Percentiles rank a stretch among this genome's conserved stretches.
Conservation (phyloP, 2,888 invertebrate genomes). For the Rhopalosiphum nymphaeae region DNA sequence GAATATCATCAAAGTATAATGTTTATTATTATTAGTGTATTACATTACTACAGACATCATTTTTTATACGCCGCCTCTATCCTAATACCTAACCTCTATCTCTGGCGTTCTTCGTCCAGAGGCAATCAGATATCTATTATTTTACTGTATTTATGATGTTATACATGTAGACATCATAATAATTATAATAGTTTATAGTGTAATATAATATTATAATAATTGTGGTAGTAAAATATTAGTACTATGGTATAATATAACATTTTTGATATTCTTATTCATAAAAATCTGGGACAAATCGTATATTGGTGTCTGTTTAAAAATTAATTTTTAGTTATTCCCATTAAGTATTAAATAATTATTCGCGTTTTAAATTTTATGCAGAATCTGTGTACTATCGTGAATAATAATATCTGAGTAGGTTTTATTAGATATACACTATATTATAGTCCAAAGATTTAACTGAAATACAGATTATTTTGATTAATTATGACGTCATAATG, state of each 20-base stretch:
- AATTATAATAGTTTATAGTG: too few relatives aligned
- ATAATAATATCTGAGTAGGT: background rate
- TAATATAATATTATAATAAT: too few relatives aligned
- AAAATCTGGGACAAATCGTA: background rate
- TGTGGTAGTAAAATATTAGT: too few relatives aligned
- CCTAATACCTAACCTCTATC: too few relatives aligned
- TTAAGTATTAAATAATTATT: background rate
- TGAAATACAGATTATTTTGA: background rate
- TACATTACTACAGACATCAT: background rate
- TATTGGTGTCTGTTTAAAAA: background rate
- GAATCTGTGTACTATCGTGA: background rate
- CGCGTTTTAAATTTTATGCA: background rate
- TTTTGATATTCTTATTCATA: background rate
- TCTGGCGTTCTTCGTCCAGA: too few relatives aligned
- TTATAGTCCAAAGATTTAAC: background rate
- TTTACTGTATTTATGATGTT: too few relatives aligned
- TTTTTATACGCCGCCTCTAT: too few relatives aligned
- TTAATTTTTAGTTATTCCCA: background rate
- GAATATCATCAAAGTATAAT: background rate
- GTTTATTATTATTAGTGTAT: background rate
- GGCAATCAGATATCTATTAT: too few relatives aligned
- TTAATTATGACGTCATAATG: background rate
- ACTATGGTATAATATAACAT: too few relatives aligned
- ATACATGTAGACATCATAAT: too few relatives aligned
- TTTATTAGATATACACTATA: background rate